Evolutionary conservation across 2,888 invertebrate genomes (phyloP).

Genomic region (Drosophila macrospina): DNA sequence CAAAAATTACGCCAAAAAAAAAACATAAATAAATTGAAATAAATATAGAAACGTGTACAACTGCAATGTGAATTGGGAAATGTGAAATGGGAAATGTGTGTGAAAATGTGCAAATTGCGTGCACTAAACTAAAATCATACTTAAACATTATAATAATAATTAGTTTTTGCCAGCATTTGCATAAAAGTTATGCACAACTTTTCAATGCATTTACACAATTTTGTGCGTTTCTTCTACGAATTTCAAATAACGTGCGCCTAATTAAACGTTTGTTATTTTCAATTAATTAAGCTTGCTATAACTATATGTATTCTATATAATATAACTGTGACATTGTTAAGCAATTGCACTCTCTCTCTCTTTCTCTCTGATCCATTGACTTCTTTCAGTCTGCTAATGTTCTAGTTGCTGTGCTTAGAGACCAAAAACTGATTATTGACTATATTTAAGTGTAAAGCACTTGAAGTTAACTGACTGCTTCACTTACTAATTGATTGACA

Average conservation of each 20-base stretch:
- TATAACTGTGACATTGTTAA: constrained; percentile 10
- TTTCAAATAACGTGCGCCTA: constrained; percentile 41
- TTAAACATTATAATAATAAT: constrained; percentile 20
- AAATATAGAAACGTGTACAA: constrained; percentile 4
- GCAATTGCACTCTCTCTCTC: constrained; percentile 34
- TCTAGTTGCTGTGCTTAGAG: too few relatives aligned
- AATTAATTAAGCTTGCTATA: constrained; percentile 33
- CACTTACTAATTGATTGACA: too few relatives aligned
- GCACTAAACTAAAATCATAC: not conserved
- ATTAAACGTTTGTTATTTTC: constrained; percentile 22
- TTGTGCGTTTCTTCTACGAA: constrained; percentile 12
- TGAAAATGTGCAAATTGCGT: constrained; percentile 2
- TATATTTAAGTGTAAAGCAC: too few relatives aligned
- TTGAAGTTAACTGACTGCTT: too few relatives aligned
- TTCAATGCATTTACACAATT: constrained; percentile 52
- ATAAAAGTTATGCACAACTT: constrained; percentile 42
- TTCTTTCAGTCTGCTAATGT: too few relatives aligned
- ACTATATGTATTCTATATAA: constrained; percentile 4
- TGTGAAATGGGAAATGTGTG: not conserved
- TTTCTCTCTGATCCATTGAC: not conserved
- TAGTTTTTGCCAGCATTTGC: constrained; percentile 45
- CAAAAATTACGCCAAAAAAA: constrained; percentile 12
- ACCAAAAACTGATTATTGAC: too few relatives aligned
- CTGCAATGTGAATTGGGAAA: not conserved
- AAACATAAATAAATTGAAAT: constrained; percentile 21